A percentile compares a stretch with the other conserved stretches of the same genome.
phyloP scores from a whole-genome alignment of 2,888 invertebrate genomes.

The Himalopsyche anomala region DNA sequence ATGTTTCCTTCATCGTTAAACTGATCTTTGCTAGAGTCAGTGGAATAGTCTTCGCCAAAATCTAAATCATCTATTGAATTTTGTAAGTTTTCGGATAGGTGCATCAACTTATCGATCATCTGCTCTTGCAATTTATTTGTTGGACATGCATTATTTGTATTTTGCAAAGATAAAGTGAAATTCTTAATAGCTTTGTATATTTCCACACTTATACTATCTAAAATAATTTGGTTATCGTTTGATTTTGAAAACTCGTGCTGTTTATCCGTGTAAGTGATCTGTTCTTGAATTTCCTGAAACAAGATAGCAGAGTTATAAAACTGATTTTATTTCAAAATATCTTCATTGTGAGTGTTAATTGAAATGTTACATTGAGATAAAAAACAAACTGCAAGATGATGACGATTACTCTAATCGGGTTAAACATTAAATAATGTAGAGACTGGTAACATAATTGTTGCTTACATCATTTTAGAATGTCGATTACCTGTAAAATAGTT shows the following conservation, averaged over 20 bases:
- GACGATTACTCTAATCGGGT: too few relatives aligned
- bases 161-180: not conserved
- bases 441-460: too few relatives aligned
- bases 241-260: constrained; percentile 55
- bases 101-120: constrained; percentile 73
- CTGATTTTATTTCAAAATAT: too few relatives aligned
- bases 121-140: constrained; percentile 19
- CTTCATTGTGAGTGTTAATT: too few relatives aligned
- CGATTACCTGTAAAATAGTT: constrained; percentile 65
- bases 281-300: constrained; percentile 61
- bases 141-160: not conserved
- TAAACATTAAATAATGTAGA: too few relatives aligned
- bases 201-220: constrained; percentile 54
- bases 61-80: constrained; percentile 73
- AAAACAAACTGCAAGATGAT: too few relatives aligned
- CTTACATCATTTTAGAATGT: too few relatives aligned
- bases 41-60: constrained; percentile 37
- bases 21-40: constrained; percentile 63
- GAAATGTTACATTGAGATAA: too few relatives aligned
- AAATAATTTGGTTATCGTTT: constrained; percentile 60
- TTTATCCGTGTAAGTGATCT: constrained; percentile 64
- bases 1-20: constrained; percentile 65
- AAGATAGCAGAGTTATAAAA: not conserved
- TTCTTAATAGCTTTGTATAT: constrained; percentile 56
- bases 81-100: constrained; percentile 74